Base-by-base conservation (phyloP, 1,140 invertebrate genomes). In the Pseudomyrmex cubaensis region DNA sequence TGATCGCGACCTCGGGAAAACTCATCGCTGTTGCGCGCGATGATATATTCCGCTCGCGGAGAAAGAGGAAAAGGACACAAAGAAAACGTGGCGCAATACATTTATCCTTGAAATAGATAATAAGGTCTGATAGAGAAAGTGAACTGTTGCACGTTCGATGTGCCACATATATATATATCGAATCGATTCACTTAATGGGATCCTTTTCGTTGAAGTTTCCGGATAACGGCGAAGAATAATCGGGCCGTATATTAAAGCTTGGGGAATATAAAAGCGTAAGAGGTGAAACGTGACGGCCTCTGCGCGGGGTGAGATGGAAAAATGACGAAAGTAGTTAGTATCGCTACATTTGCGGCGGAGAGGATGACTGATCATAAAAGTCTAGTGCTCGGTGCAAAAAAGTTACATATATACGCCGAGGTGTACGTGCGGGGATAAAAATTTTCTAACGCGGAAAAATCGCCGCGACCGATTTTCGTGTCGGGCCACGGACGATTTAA, bases 331-430 rank as follows among this genome's bases (percentile, higher is more conserved):
- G 87, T 62, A 87, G 83, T 88, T 87, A 88, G 87, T 88, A 87
- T 88, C 87, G 87, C 87, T 88, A 88, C 87, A 88, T 88, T 88
- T 88, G 86, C 86, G 86, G 72, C 46, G 48, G 83, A 67, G 84
- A 87, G 87, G 66, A 85, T 85, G 86, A 87, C 76, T 57, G 87
- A 87, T 88, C 87, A 84, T 88, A 87, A 88, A 87, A 88, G 86
- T 87, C 76, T 59, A 44, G 59, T 48, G 76, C 8, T 13, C 0
- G 10, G 61, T 13, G 80, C 35, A 56, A 57, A 57, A 77, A 77
- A 35, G 75, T 77, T n/a, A 35, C 35, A 5, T 35, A 35, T 35
- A 35, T 13, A 57, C 48, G 48, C 3, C 61, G 52, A 61, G 66
- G 48, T 66, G 62, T 63, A 20, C 44, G 63, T 50, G 74, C 50